Conservation (phyloP, 2,113 vertebrate genomes). For the Upupa epops region DNA sequence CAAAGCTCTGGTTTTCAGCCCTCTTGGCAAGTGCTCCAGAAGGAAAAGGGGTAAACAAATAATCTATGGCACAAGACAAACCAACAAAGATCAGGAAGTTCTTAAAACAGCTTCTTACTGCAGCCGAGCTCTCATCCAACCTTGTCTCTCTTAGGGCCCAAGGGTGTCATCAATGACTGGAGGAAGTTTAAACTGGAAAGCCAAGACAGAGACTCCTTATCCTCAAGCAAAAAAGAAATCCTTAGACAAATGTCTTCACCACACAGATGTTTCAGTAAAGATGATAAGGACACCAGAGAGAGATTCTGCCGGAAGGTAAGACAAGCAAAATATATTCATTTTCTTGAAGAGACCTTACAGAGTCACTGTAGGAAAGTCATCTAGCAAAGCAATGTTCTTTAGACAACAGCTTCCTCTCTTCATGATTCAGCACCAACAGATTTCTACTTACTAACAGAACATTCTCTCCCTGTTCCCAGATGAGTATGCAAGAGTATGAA, state of each 20-base stretch:
- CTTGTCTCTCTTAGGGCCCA: slow-evolving; percentile 82
- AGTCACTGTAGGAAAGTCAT: not conserved
- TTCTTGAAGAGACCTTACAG: not conserved
- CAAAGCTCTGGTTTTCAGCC: not conserved
- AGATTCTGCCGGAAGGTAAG: slow-evolving; percentile 89
- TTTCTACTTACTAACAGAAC: not conserved
- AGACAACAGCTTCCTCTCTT: not conserved
- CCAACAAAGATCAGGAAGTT: not conserved
- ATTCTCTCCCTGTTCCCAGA: slow-evolving; percentile 68
- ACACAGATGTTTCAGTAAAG: slow-evolving; percentile 72
- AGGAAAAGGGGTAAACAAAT: not conserved
- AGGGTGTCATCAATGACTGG: slow-evolving; percentile 98
- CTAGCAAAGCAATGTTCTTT: not conserved
- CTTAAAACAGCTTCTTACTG: not conserved
- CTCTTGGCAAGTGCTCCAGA: not conserved
- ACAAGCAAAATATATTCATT: not conserved
- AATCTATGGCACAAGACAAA: not conserved
- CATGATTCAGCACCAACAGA: not conserved
- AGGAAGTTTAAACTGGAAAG: slow-evolving; percentile 96
- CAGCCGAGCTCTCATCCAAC: not conserved
- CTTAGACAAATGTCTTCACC: slow-evolving; percentile 94
- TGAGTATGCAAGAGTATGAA: slow-evolving; percentile 95
- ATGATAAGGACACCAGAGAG: slow-evolving; percentile 76
- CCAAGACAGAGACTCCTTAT: slow-evolving; percentile 83
- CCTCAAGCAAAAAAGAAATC: slow-evolving; percentile 87